phyloP scores from a whole-genome alignment of 2,888 invertebrate species.

The Diadromus collaris region DNA sequence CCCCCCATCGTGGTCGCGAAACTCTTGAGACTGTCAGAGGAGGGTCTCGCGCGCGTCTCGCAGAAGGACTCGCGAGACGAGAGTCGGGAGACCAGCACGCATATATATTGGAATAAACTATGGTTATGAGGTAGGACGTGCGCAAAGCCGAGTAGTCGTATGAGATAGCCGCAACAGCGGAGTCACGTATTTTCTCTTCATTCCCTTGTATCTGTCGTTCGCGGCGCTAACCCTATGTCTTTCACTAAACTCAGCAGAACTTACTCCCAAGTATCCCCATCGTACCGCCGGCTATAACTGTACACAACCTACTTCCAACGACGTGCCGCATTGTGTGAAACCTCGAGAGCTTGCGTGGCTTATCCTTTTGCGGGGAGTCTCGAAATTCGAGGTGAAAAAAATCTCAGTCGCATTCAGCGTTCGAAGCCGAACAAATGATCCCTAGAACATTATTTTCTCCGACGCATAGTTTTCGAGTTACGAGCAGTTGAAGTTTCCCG shows the following conservation, averaged over 20 bases:
- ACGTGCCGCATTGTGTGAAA: slow-evolving; percentile 37
- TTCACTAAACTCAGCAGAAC: slow-evolving; percentile 39
- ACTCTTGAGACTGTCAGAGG: slow-evolving; percentile 52
- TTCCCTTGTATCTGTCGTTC: slow-evolving; percentile 32
- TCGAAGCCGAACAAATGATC: neutral
- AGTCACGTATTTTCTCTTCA: slow-evolving; percentile 61
- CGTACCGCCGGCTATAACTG: neutral
- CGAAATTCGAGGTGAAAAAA: slow-evolving; percentile 32
- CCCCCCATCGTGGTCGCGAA: slow-evolving; percentile 13
- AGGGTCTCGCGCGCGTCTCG: slow-evolving; percentile 30
- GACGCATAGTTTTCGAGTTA: neutral
- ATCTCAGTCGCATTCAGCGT: neutral
- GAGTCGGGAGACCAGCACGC: slow-evolving; percentile 36
- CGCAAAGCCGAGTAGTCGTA: slow-evolving; percentile 42
- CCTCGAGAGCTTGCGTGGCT: slow-evolving; percentile 57
- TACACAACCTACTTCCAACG: slow-evolving; percentile 28
- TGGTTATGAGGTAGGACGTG: slow-evolving; percentile 30
- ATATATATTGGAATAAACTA: slow-evolving; percentile 47
- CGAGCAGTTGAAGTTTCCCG: neutral
- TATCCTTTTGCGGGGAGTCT: slow-evolving; percentile 40
- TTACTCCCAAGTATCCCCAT: slow-evolving; percentile 34
- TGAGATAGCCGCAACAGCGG: slow-evolving; percentile 41
- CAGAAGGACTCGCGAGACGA: slow-evolving; percentile 26
- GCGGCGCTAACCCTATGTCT: slow-evolving; percentile 23
- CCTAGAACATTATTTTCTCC: neutral